phyloP scores from a whole-genome alignment of 2,888 invertebrate species.

The Lacanobia wlatinum region DNA sequence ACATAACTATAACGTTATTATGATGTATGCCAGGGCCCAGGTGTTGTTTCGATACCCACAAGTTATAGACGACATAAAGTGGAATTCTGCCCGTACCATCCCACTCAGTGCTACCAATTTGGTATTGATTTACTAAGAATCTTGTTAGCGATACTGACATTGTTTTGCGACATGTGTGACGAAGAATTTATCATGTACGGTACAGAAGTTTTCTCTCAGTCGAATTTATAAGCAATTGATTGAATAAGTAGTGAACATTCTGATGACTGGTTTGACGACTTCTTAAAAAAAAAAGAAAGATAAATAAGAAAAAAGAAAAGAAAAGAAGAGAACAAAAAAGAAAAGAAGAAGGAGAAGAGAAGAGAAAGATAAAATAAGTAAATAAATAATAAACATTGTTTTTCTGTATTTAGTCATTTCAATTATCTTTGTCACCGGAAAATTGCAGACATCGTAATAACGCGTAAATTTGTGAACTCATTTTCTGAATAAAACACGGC shows the following conservation, averaged over 20 bases:
- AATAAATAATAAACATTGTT: too few relatives aligned
- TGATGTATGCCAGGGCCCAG: slow-evolving; percentile 65
- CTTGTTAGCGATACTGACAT: slow-evolving; percentile 39
- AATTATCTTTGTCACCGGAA: too few relatives aligned
- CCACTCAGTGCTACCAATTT: slow-evolving; percentile 50
- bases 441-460: too few relatives aligned
- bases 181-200: neutral
- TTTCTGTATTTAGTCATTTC: too few relatives aligned
- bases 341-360: too few relatives aligned
- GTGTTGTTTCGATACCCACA: slow-evolving; percentile 62
- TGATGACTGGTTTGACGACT: too few relatives aligned
- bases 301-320: too few relatives aligned
- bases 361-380: too few relatives aligned
- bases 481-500: too few relatives aligned
- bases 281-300: too few relatives aligned
- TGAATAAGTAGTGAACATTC: neutral
- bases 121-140: slow-evolving; percentile 61
- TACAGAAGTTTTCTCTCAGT: neutral
- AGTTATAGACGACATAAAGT: slow-evolving; percentile 70
- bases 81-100: slow-evolving; percentile 57
- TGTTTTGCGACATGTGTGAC: slow-evolving; percentile 7
- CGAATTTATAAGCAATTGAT: neutral
- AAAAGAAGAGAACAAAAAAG: too few relatives aligned
- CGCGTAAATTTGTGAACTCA: too few relatives aligned
- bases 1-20: slow-evolving; percentile 62